These are phyloP conservation scores for Macquaria ambigua DNA, from an alignment of 2,113 vertebrate species.

Conservation along the genomic window DNA sequence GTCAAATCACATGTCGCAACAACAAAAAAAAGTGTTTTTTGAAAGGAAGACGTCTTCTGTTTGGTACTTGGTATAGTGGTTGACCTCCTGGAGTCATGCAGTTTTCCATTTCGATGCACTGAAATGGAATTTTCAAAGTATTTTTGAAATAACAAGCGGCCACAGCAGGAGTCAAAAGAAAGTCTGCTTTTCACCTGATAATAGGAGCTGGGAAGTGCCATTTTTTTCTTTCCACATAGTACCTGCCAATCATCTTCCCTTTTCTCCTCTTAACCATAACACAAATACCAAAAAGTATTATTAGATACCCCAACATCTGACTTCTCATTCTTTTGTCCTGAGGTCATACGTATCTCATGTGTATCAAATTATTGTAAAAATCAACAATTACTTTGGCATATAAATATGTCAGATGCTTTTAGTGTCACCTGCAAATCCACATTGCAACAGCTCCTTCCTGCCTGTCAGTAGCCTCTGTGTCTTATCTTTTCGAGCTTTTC, in stretches of 20 bases:
- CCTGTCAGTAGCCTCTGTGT: background rate
- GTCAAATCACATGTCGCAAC: constrained; percentile 33
- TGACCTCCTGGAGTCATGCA: constrained; percentile 56
- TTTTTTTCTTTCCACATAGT: constrained; percentile 2
- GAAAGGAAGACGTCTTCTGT: constrained; percentile 35
- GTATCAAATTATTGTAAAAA: constrained; percentile 26
- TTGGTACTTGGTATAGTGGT: constrained; percentile 20
- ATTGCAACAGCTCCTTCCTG: background rate
- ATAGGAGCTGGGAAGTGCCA: constrained; percentile 22
- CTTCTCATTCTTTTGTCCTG: constrained; percentile 6
- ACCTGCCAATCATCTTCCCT: constrained; percentile 42
- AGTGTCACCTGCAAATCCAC: background rate
- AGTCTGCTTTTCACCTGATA: constrained; percentile 49
- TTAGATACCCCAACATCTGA: background rate
- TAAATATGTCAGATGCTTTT: constrained; percentile 36
- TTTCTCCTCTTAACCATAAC: background rate
- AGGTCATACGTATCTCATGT: constrained; percentile 13
- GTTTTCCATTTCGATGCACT: constrained; percentile 62
- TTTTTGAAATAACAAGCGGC: constrained; percentile 61
- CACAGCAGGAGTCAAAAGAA: constrained; percentile 60
- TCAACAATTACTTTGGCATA: background rate
- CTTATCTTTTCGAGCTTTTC: constrained; percentile 5
- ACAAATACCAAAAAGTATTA: background rate
- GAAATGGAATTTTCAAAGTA: constrained; percentile 67
- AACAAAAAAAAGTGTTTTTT: constrained; percentile 10